A percentile compares a stretch with the other conserved stretches of the same genome.
Conservation (phyloP, 1,140 invertebrate species). For the Lerema accius region DNA sequence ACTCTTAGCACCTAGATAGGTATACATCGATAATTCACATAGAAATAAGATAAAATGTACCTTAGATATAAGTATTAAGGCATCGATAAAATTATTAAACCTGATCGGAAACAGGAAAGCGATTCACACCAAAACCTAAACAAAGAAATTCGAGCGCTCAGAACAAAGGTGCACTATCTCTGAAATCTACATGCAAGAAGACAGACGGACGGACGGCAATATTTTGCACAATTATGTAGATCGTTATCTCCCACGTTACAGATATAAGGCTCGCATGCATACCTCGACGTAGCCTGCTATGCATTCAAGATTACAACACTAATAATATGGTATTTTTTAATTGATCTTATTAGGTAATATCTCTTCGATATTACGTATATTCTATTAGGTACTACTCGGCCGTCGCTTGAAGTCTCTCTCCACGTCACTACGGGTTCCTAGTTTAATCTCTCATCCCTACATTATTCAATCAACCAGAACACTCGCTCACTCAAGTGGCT, state of each 20-base stretch:
- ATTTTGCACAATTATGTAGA: conserved; percentile 72
- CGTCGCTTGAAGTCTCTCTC: no score
- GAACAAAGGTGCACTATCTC: conserved; percentile 54
- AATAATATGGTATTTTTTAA: conserved; percentile 57
- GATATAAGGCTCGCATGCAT: conserved; percentile 53
- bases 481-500: conserved; percentile 17
- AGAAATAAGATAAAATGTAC: background rate
- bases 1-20: no score
- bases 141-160: conserved; percentile 37
- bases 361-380: conserved; percentile 11
- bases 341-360: conserved; percentile 40
- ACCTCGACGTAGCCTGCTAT: conserved; percentile 44
- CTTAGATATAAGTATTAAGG: background rate
- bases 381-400: no score
- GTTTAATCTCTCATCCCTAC: conserved; percentile 20
- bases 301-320: conserved; percentile 55
- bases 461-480: conserved; percentile 29
- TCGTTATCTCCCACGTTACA: conserved; percentile 54
- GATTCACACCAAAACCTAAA: conserved; percentile 23
- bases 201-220: conserved; percentile 61
- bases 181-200: conserved; percentile 52
- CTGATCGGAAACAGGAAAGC: conserved; percentile 12
- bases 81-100: background rate
- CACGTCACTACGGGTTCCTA: no score
- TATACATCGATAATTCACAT: no score